These are phyloP conservation scores for Aphelenchoides bicaudatus DNA, from an alignment of 2,888 invertebrate species.

Conservation along the genomic window DNA sequence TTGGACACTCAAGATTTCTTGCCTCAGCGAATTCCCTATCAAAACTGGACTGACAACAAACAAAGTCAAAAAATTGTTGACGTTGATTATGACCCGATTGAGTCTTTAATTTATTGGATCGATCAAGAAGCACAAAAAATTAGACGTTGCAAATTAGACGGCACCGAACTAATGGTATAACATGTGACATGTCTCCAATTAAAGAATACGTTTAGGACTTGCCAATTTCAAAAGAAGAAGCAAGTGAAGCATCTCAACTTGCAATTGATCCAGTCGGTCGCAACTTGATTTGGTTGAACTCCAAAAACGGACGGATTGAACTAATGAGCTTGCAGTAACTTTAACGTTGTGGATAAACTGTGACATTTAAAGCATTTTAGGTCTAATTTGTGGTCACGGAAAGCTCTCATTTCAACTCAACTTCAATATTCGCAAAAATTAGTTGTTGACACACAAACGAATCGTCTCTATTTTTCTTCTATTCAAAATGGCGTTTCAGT, in stretches of 20 bases:
- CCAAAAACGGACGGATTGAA: constrained; percentile 29
- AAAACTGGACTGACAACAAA: constrained; percentile 5
- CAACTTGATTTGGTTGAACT: constrained; percentile 36
- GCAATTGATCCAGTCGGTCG: constrained; percentile 31
- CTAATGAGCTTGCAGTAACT: constrained; percentile 1
- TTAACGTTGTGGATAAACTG: too few relatives aligned
- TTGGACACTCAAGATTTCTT: constrained; percentile 39
- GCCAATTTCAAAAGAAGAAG: not conserved
- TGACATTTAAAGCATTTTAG: too few relatives aligned
- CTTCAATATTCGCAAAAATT: too few relatives aligned
- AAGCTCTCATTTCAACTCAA: too few relatives aligned
- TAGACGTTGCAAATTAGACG: constrained; percentile 20
- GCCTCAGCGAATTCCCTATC: constrained; percentile 23
- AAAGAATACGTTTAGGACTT: constrained; percentile 8
- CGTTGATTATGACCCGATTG: constrained; percentile 37
- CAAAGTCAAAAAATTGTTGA: constrained; percentile 27
- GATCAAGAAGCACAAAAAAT: constrained; percentile 26
- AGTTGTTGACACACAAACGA: too few relatives aligned
- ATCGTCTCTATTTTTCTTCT: too few relatives aligned
- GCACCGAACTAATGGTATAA: constrained; percentile 28
- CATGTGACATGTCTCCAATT: not conserved
- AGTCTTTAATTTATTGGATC: constrained; percentile 36
- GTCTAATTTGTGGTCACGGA: too few relatives aligned
- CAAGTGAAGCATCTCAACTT: not conserved
- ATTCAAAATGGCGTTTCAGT: constrained; percentile 22